Base-by-base conservation (phyloP, 2,888 invertebrate genomes). In the Portevinia maculata region DNA sequence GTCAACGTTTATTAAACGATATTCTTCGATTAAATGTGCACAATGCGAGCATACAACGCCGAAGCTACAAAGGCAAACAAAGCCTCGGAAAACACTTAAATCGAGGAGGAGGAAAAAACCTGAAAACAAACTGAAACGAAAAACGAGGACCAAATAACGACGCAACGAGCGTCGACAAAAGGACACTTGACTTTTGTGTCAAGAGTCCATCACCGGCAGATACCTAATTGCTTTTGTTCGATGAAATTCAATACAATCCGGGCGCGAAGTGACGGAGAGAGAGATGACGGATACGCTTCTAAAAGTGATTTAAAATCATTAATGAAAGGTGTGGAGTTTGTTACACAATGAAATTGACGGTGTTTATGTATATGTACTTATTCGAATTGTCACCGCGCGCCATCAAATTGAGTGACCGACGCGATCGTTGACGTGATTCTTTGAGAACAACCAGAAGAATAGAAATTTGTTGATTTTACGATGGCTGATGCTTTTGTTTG, bases 181-280 rank as follows among this genome's bases (percentile, higher is more conserved):
- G 83, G 78, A 83, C 83, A 78, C 83, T 83, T 83, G 73, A 83
- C 83, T 83, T 83, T 83, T 67, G 67, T 83, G 83, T 83, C 83
- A 83, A 83, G 78, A 78, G 83, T 83, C 83, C 76, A 67, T 73
- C 67, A 83, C 57, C 83, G 57, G 67, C 71, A 67, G 73, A 83
- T 83, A 83, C 83, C 83, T 83, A 83, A 83, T 83, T 83, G 83
- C 83, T 83, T 83, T 83, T 73, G 67, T 67, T 24, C 52, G 50
- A 15, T 44, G 37, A 57, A 67, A 71, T 73, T 41, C 59, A 70
- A 64, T 44, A 37, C 30, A 46, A n/a, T 53, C 52, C 15, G 44
- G 21, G 65, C 70, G 28, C 53, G 41, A 4, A 17, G 19, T 19
- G 44, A 4, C 11, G 3, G 13, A n/a, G 37, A 6, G 13, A 24